Evolutionary conservation across 1,140 invertebrate genomes (phyloP), one percentile per base, ranked within the genome.

Genomic region (Pseudomyrmex sp.): DNA sequence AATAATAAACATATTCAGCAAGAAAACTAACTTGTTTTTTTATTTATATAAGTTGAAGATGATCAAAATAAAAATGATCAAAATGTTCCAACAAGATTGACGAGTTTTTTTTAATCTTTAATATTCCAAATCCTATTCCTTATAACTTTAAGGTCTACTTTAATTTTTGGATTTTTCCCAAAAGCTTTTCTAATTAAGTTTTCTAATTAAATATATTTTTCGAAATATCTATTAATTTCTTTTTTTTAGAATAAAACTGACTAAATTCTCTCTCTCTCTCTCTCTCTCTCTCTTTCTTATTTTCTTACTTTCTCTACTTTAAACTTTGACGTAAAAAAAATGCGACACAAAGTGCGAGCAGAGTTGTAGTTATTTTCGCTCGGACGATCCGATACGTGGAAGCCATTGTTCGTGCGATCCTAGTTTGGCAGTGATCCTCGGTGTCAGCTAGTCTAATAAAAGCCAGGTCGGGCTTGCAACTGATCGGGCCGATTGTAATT

Each of bases 391-490:
- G 87, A 84, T 82, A 90, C 83, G 87, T 87, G 86, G 88, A 89
- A 88, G 86, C 90, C 88, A 92, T 92, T 92, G 91, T 92, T 91
- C 88, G 77, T 66, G 90, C 91, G 89, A 88, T 90, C 90, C 91
- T 90, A 92, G 89, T 92, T 92, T 92, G 89, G 91, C 91, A 89
- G 82, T 90, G 90, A 90, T 91, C 88, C 90, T 91, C 86, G 90
- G 84, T 91, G 89, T 91, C 88, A 90, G 86, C 83, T 63, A 82
- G 70, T 88, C 91, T 92, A 91, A 92, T 92, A 91, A 92, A 92
- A 92, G 90, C 89, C 82, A 61, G 82, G 82, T 89, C 88, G 72
- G 26, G 88, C 79, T 76, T 54, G 73, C 83, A 56, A 35, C 66
- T 72, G 85, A 88, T 88, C 77, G 86, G 61, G 65, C 59, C 52